These are phyloP conservation scores for Hirundo rustica DNA, from an alignment of 2,797 vertebrate genomes.

Conservation along the genomic window DNA sequence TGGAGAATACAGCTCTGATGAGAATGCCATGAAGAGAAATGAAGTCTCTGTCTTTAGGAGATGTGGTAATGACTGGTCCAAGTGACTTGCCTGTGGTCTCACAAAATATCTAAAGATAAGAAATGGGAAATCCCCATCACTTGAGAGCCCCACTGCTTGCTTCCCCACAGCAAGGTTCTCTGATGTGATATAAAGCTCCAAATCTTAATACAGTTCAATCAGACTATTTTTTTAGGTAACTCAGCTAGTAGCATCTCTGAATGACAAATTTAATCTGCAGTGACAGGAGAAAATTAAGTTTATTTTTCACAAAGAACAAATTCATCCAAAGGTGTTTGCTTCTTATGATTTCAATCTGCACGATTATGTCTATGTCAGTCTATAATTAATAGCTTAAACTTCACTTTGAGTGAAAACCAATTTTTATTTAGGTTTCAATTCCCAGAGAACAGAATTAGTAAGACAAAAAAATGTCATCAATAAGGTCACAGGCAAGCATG, in stretches of 20 bases:
- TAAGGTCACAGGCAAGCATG: constrained; percentile 18
- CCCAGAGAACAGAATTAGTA: constrained; percentile 22
- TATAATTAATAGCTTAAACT: constrained; percentile 53
- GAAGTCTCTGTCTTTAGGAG: not conserved
- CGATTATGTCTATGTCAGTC: not conserved
- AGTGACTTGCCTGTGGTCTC: not conserved
- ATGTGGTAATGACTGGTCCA: not conserved
- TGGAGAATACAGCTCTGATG: not conserved
- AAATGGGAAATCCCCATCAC: not conserved
- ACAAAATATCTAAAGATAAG: not conserved
- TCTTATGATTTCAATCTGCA: constrained; percentile 10
- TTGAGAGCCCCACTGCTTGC: not conserved
- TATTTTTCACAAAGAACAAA: constrained; percentile 24
- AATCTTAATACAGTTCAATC: not conserved
- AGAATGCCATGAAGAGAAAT: not conserved
- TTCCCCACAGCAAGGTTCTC: not conserved
- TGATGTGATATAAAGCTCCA: not conserved
- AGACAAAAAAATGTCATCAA: not conserved
- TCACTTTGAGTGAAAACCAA: constrained; percentile 30
- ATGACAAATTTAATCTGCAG: constrained; percentile 20
- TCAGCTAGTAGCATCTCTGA: not conserved
- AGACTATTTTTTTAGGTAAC: not conserved
- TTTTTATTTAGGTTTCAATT: constrained; percentile 32
- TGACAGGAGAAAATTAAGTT: constrained; percentile 37
- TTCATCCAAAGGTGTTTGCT: not conserved